Evolutionary conservation across 2,113 vertebrate species (phyloP).

Genomic region (Alligator sinensis): DNA sequence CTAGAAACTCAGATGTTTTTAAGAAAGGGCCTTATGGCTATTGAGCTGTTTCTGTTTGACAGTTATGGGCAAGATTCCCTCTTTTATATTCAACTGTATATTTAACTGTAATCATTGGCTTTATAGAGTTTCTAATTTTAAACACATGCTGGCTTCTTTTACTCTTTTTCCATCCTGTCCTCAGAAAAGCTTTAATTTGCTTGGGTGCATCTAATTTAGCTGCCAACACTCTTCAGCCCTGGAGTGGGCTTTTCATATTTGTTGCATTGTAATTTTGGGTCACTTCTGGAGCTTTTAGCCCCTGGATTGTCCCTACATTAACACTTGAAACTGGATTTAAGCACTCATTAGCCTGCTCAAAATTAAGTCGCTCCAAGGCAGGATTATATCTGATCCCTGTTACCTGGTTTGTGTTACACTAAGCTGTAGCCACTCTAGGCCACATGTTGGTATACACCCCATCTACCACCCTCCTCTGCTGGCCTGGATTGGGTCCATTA

Average conservation of each 20-base stretch:
- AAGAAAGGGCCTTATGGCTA: conserved; percentile 53
- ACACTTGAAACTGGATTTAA: too few species aligned
- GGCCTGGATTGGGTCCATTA: too few species aligned
- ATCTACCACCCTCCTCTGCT: too few species aligned
- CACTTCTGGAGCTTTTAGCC: too few species aligned
- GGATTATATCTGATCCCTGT: too few species aligned
- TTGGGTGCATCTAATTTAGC: conserved; percentile 43
- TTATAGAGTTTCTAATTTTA: conserved; percentile 75
- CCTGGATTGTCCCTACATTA: too few species aligned
- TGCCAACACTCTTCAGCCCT: not conserved
- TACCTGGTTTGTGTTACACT: too few species aligned
- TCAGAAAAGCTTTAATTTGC: conserved; percentile 64
- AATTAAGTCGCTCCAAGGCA: too few species aligned
- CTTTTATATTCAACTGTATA: conserved; percentile 80
- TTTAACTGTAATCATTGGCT: conserved; percentile 74
- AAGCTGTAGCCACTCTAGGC: too few species aligned
- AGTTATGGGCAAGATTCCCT: conserved; percentile 63
- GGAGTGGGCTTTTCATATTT: not conserved
- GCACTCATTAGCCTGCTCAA: too few species aligned
- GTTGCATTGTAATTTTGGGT: too few species aligned
- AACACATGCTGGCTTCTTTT: conserved; percentile 24
- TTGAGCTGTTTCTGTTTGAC: conserved; percentile 62
- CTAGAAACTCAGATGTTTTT: conserved; percentile 51
- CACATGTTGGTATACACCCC: too few species aligned
- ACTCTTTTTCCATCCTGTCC: not conserved